phyloP scores from a whole-genome alignment of 1,140 invertebrate species.

The Pseudomyrmex pallidus region DNA sequence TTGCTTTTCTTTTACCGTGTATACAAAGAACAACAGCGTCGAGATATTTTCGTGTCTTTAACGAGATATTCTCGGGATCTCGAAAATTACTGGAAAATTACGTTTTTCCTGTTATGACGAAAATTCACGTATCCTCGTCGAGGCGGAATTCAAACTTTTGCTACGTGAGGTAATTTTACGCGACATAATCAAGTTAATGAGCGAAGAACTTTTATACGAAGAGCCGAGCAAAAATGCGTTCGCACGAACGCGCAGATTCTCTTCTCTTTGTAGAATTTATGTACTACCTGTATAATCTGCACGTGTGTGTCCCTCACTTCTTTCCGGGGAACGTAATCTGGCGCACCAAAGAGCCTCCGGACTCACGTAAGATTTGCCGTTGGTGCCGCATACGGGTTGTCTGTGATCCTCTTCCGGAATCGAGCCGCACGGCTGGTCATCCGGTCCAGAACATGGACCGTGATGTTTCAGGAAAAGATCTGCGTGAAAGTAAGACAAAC shows the following conservation, averaged over 20 bases:
- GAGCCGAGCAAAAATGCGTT: not conserved
- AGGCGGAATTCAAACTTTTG: not conserved
- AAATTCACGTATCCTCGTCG: not conserved
- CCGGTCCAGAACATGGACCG: conserved; percentile 69
- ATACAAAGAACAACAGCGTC: not conserved
- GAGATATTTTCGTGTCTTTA: not conserved
- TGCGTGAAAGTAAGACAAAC: conserved; percentile 29
- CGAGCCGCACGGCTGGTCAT: conserved; percentile 73
- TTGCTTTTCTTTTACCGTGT: not conserved
- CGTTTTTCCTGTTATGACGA: conserved; percentile 25
- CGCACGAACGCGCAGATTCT: not conserved
- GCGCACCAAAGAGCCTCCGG: conserved; percentile 77
- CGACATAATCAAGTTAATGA: conserved; percentile 19
- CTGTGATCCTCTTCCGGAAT: conserved; percentile 65
- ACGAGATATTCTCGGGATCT: not conserved
- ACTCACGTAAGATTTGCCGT: conserved; percentile 71
- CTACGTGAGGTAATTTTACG: conserved; percentile 12
- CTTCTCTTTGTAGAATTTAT: not conserved
- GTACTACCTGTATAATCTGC: not conserved
- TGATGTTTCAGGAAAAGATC: conserved; percentile 74
- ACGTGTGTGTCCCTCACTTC: conserved; percentile 55
- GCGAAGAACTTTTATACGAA: not conserved
- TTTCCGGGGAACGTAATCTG: conserved; percentile 56
- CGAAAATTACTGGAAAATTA: conserved; percentile 31
- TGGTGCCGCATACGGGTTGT: conserved; percentile 74